Evolutionary conservation across 2,113 vertebrate genomes (phyloP), one percentile per base, ranked within the genome.

Genomic region (Tretioscincus oriximinensis): DNA sequence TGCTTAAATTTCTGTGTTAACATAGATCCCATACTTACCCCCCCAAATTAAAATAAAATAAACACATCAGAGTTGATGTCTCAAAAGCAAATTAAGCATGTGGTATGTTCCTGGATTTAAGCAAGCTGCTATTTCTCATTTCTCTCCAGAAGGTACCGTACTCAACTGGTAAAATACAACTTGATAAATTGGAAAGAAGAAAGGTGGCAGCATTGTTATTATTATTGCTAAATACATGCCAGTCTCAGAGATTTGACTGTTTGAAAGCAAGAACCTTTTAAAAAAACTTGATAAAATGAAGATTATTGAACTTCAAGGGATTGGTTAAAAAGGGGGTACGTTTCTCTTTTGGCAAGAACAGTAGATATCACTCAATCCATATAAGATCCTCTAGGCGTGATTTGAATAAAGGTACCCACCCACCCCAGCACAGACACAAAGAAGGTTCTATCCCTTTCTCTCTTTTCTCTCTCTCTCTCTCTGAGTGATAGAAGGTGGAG

Each of bases 1-100:
- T 87, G 69, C 73, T 90, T 85, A 87, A 90, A 91, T 60, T 58
- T 78, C 60, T 73, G 87, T 73, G 76, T 88, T 28, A 8, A 71
- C 1, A 49, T 1, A 78, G 77, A 82, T 8, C 54, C 0, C 20
- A 31, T n/a, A 28, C 60, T 73, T 84, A 73, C 84, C 75, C 68
- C 29, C 28, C 16, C 29, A 14, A 31, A 58, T 58, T 58, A 58
- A 26, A 71, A 24, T 11, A 41, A 11, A 22, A 69, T 20, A 69
- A 41, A 45, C 21, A 70, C 20, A 70, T 58, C 22, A 70, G 77
- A 71, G 79, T 72, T 35, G 49, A 69, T 35, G 75, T 73, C 31
- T 74, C 79, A 49, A 21, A 80, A 54, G 67, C 31, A 90, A 90
- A 90, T 67, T 71, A 82, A 90, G 87, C 66, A 84, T 35, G 54